Conservation (phyloP, 30 jellyfish, hydroid and myxozoan genomes). For the Nemopilema nomurai region DNA sequence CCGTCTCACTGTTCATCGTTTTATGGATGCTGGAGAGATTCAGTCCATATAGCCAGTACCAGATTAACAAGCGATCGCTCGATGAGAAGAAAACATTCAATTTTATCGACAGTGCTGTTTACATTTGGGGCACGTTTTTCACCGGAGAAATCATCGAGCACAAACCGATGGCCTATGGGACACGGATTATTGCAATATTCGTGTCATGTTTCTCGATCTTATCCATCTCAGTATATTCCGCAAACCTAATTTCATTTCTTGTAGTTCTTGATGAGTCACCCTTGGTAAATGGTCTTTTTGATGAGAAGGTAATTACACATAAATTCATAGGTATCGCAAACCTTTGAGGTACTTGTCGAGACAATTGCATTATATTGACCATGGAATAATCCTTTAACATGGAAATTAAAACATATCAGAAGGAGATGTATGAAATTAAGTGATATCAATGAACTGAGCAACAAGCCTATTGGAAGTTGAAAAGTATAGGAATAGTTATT, state of each 20-base stretch:
- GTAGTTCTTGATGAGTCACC: neutral
- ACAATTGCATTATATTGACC: too few relatives aligned
- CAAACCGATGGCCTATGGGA: conserved; percentile 16
- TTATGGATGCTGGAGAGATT: conserved; percentile 23
- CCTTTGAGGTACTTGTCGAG: too few relatives aligned
- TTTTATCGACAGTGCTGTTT: conserved; percentile 26
- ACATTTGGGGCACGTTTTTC: conserved; percentile 35
- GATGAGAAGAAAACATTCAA: conserved; percentile 10
- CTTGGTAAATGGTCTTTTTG: neutral
- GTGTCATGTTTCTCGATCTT: neutral
- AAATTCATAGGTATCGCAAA: too few relatives aligned
- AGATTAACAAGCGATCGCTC: neutral
- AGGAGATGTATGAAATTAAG: too few relatives aligned
- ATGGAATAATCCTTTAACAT: too few relatives aligned
- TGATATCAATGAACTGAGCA: too few relatives aligned
- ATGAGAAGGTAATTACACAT: conserved; percentile 4
- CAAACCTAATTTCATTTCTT: conserved; percentile 1
- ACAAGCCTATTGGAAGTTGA: too few relatives aligned
- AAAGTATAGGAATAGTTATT: too few relatives aligned
- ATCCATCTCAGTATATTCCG: neutral
- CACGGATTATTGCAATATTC: neutral
- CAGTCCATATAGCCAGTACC: conserved; percentile 13
- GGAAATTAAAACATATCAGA: too few relatives aligned
- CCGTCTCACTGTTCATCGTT: neutral
- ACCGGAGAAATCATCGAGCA: conserved; percentile 36